Conservation (phyloP, 1,140 invertebrate genomes). For the Sitobion miscanthi region DNA sequence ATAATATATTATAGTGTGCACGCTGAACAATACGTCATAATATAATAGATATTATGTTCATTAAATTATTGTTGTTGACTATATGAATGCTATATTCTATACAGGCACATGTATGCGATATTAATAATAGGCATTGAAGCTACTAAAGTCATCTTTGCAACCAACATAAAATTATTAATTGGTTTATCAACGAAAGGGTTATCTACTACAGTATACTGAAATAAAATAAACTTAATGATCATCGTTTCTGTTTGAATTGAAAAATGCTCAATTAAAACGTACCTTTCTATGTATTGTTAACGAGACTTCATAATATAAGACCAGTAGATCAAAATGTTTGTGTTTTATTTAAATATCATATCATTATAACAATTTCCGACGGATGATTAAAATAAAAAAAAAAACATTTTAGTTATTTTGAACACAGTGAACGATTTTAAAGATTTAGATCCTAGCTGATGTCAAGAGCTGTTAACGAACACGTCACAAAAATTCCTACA, state of each 20-base stretch:
- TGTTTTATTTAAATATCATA: too few species aligned
- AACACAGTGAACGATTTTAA: not conserved
- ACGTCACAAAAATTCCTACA: not conserved
- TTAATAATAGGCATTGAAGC: not conserved
- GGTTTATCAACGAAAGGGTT: not conserved
- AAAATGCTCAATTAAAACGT: not conserved
- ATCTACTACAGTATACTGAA: not conserved
- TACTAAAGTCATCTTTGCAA: not conserved
- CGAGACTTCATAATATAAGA: not conserved
- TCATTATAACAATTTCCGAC: not conserved
- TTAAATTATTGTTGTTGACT: not conserved
- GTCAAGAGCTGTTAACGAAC: not conserved
- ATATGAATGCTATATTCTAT: not conserved
- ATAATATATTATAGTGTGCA: not conserved
- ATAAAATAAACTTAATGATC: not conserved
- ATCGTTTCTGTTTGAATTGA: not conserved
- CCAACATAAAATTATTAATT: not conserved
- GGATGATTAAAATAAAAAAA: not conserved
- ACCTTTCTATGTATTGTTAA: not conserved
- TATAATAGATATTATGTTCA: not conserved
- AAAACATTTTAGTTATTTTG: not conserved
- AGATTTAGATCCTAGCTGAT: not conserved
- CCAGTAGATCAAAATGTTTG: not conserved
- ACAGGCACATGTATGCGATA: not conserved
- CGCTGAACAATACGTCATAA: not conserved